Base-by-base conservation (phyloP, 2,888 invertebrate species). In the Hypercompe scribonia region DNA sequence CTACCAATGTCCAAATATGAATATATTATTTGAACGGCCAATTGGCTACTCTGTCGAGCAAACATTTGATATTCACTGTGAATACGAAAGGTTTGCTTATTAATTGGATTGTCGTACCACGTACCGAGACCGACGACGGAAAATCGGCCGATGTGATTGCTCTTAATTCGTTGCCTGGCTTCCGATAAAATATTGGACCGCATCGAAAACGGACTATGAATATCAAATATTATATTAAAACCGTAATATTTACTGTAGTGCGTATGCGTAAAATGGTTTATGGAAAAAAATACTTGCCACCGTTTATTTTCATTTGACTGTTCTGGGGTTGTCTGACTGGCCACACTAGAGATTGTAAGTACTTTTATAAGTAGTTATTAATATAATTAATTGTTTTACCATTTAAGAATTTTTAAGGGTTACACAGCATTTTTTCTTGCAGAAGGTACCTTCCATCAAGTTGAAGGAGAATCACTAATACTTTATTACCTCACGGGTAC, bases 81-180 rank as follows among this genome's bases (percentile, higher is more conserved):
- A 90, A 91, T 93, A 87, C 91, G 90, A 92, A 93, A 94, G 92
- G 92, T 93, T 92, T 93, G 92, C 91, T 93, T 93, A 93, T 93
- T 94, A 94, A 94, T 92, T 93, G 92, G 92, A 93, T 93, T 94
- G 90, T 92, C 91, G 90, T 90, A 86, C 87, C 90, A 90, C 89
- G 90, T 89, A 86, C 85, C 80, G 84, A 81, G 77, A 75, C 84
- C 86, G 84, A 82, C 89, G 90, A 88, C 88, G 84, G 89, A 87
- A 91, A 92, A 93, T 91, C 90, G 90, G 84, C 85, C 90, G 87
- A 90, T 91, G 91, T 90, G 90, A 93, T 92, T 92, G 91, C 90
- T 90, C 90, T 91, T 93, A 92, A 93, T 94, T 92, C 87, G 90
- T 80, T 83, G 84, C 87, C 84, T 83, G 86, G 86, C 84, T 84